Conservation (phyloP, 64 coral and sea anemone species). For the Pocillopora verrucosa region DNA sequence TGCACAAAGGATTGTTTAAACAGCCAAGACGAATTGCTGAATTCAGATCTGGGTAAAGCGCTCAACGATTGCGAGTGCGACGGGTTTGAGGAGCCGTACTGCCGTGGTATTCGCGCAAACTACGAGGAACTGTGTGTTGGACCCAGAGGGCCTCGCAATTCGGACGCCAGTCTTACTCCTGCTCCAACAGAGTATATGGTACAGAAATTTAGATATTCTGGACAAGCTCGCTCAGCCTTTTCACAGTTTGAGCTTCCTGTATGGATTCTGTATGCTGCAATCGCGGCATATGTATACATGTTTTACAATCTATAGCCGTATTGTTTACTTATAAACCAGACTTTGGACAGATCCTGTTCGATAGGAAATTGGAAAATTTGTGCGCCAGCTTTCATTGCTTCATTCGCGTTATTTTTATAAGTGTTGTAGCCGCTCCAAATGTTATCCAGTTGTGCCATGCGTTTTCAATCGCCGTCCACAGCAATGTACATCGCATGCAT, state of each 20-base stretch:
- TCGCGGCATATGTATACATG: slow-evolving; percentile 4
- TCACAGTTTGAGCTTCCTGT: slow-evolving; percentile 13
- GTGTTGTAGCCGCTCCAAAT: neutral
- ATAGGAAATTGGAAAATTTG: neutral
- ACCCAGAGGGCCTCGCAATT: neutral
- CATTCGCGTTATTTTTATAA: neutral
- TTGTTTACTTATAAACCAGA: slow-evolving; percentile 44
- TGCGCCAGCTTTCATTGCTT: neutral
- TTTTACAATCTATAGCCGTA: slow-evolving; percentile 21
- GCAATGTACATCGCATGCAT: neutral
- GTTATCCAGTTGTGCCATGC: neutral
- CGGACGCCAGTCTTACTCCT: neutral
- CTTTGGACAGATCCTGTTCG: neutral
- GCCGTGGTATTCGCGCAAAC: slow-evolving; percentile 45
- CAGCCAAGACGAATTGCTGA: slow-evolving; percentile 21
- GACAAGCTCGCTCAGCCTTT: neutral
- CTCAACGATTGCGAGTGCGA: slow-evolving; percentile 67
- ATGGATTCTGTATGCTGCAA: slow-evolving; percentile 35
- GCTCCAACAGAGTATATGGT: neutral
- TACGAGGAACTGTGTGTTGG: slow-evolving; percentile 41
- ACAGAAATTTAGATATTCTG: no score
- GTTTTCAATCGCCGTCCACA: neutral
- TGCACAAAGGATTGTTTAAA: slow-evolving; percentile 46
- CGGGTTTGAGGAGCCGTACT: slow-evolving; percentile 40
- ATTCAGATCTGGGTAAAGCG: slow-evolving; percentile 10